Conservation (phyloP, 2,888 invertebrate species). For the Rhogogaster chlorosoma region DNA sequence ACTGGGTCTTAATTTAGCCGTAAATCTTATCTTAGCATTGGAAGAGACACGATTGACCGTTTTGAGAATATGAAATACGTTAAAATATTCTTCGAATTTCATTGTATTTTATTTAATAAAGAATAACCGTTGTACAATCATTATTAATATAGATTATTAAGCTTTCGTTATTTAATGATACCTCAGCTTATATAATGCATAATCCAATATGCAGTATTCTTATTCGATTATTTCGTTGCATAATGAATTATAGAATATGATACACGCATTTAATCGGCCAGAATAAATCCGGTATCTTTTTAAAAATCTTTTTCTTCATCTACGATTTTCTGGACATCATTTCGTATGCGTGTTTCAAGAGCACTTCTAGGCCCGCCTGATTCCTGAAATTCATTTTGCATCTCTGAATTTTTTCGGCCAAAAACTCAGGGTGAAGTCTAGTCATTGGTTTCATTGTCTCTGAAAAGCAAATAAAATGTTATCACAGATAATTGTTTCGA, state of each 20-base stretch:
- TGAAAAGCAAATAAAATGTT: constrained; percentile 71
- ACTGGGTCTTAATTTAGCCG: neutral
- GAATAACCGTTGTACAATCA: neutral
- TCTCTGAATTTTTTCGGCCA: constrained; percentile 81
- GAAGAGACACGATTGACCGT: neutral
- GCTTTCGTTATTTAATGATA: constrained; percentile 1
- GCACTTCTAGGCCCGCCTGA: constrained; percentile 77
- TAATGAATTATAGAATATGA: neutral
- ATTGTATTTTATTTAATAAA: neutral
- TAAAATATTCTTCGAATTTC: neutral
- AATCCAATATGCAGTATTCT: constrained; percentile 30
- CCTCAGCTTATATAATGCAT: constrained; percentile 1
- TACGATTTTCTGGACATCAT: neutral
- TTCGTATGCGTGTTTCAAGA: constrained; percentile 61
- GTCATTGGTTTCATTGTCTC: constrained; percentile 80
- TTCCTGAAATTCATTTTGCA: constrained; percentile 83
- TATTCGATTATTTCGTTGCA: constrained; percentile 16
- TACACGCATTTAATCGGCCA: neutral
- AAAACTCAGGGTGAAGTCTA: constrained; percentile 79
- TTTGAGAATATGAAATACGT: neutral
- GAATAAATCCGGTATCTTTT: neutral
- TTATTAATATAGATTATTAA: constrained; percentile 1
- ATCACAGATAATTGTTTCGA: neutral
- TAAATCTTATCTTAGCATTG: neutral
- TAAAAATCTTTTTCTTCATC: neutral